Percentiles rank a stretch among this genome's conserved stretches.
These are phyloP conservation scores for Axea sp. DNA, from an alignment of 2,888 invertebrate species.

Conservation along the genomic window DNA sequence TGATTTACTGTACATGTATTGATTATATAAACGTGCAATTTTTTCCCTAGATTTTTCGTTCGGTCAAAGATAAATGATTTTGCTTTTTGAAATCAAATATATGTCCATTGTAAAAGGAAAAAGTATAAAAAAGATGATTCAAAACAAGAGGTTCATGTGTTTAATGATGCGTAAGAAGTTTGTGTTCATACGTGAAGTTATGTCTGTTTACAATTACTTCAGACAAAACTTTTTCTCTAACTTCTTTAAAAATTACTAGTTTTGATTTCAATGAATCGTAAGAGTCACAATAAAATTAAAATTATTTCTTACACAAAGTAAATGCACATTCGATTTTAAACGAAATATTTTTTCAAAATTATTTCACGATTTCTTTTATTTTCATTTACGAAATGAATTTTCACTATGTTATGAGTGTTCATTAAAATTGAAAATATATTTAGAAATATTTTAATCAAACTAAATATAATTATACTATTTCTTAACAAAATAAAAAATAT, in stretches of 20 bases:
- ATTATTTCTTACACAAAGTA: too few relatives aligned
- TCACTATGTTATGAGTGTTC: too few relatives aligned
- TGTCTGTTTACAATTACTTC: conserved; percentile 26
- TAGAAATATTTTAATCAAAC: too few relatives aligned
- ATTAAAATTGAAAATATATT: too few relatives aligned
- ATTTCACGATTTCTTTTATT: too few relatives aligned
- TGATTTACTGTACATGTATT: conserved; percentile 45
- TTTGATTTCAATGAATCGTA: not conserved
- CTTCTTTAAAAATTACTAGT: not conserved
- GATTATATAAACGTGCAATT: conserved; percentile 10
- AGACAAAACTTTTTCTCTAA: too few relatives aligned
- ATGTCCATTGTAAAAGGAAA: conserved; percentile 25
- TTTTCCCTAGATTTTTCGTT: conserved; percentile 2
- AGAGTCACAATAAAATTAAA: too few relatives aligned
- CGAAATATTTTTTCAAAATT: too few relatives aligned
- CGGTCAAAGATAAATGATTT: conserved; percentile 25
- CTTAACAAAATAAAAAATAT: too few relatives aligned
- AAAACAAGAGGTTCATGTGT: not conserved
- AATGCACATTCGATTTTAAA: too few relatives aligned
- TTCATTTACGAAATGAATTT: too few relatives aligned
- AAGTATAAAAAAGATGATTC: conserved; percentile 11
- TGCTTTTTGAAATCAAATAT: conserved; percentile 13
- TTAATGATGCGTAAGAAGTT: conserved; percentile 7
- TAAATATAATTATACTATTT: too few relatives aligned
- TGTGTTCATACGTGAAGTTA: not conserved